Evolutionary conservation across 2,113 vertebrate species (phyloP), one percentile per base, ranked within the genome.

Genomic region (Petaurus breviceps): DNA sequence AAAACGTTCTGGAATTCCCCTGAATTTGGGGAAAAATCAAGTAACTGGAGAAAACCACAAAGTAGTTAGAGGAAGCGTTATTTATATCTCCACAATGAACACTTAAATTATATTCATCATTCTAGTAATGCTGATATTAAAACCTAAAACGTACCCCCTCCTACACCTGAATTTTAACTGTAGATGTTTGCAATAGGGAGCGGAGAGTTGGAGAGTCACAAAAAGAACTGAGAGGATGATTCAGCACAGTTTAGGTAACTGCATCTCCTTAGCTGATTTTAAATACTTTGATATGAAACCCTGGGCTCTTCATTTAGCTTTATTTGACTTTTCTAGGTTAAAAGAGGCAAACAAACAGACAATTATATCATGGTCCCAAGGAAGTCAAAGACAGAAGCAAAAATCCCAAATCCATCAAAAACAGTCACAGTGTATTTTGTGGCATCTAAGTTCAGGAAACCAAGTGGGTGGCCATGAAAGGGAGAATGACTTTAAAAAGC

Each of bases 1-100:
- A 99, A 98, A 99, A 99, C 99, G 98, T 98, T 98, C 98, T 98
- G 98, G 99, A 99, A 99, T 99, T 99, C 98, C 98, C 97, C 98
- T 98, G 98, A 98, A 99, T 99, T 99, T 98, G 93, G 50, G 47
- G n/a, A 84, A 7, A 26, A 93, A 92, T 54, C 93, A 25, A 57
- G 92, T 98, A 97, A 97, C 96, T 90, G 91, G 90, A 98, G 96
- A 97, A 98, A 98, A 92, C 90, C 95, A 95, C 90, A 91, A 97
- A 68, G 6, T 77, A 96, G 3, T 51, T 0, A 68, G 89, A 95
- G 96, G 97, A 53, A 95, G 19, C 3, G 19, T 19, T 84, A 93
- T 54, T 16, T 26, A 61, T 22, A 19, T 90, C 37, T 92, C 92
- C 37, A 6, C 61, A 26, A 96, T 97, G 95, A 96, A 95, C 95